These are phyloP conservation scores for fruit fly (Drosophila melanogaster) DNA, from an alignment of 1,140 invertebrate species.

Conservation along the genomic window DNA sequence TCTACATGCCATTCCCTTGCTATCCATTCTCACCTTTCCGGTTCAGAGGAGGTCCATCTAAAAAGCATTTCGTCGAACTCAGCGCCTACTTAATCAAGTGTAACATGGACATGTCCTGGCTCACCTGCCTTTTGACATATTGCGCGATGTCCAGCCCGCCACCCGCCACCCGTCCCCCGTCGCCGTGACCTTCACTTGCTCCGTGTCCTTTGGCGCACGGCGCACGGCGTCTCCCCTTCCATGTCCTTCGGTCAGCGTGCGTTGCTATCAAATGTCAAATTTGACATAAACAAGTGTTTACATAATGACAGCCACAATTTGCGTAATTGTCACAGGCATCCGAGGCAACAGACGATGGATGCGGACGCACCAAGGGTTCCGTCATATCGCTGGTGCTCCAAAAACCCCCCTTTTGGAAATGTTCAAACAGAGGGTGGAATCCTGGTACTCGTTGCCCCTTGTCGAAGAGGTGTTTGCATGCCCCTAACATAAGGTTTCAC, in stretches of 20 bases:
- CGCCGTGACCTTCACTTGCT: background rate
- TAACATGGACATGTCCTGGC: conserved; percentile 71
- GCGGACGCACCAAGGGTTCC: conserved; percentile 4
- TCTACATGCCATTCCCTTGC: too few species aligned
- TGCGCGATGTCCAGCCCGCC: conserved; percentile 14
- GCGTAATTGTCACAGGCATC: conserved; percentile 72
- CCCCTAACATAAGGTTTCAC: conserved; percentile 13
- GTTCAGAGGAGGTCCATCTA: conserved; percentile 53
- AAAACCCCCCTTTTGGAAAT: conserved; percentile 11
- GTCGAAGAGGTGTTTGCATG: conserved; percentile 14
- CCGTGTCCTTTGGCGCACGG: background rate
- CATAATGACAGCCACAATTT: conserved; percentile 83
- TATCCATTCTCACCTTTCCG: conserved; percentile 31
- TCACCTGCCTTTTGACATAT: conserved; percentile 69
- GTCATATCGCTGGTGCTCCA: background rate
- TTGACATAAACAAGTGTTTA: conserved; percentile 82
- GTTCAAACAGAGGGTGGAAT: conserved; percentile 10
- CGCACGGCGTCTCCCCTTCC: background rate
- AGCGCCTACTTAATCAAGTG: conserved; percentile 80
- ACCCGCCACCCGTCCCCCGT: background rate
- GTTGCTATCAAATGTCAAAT: conserved; percentile 78
- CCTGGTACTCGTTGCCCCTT: conserved; percentile 6
- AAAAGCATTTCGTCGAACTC: conserved; percentile 80
- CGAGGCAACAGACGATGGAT: conserved; percentile 7
- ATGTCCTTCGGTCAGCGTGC: conserved; percentile 12